These are phyloP conservation scores for Coendou prehensilis DNA, from an alignment of 2,797 vertebrate species.

Conservation along the genomic window DNA sequence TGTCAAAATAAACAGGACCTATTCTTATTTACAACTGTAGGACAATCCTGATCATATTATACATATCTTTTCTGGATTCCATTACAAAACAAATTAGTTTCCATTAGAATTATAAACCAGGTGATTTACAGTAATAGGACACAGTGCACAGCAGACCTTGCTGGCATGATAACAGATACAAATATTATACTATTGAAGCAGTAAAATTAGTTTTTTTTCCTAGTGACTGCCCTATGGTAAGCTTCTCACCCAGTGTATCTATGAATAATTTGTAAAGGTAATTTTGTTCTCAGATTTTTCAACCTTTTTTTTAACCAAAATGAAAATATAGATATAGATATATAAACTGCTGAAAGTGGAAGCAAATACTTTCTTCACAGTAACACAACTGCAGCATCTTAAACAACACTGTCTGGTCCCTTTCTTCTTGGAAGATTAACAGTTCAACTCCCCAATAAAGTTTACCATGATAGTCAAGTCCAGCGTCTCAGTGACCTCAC, in stretches of 20 bases:
- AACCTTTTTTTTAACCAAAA: slow-evolving; percentile 73
- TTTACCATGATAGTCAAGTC: slow-evolving; percentile 61
- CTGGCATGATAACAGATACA: slow-evolving; percentile 84
- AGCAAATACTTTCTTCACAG: slow-evolving; percentile 83
- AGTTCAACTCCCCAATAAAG: slow-evolving; percentile 58
- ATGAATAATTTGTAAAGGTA: slow-evolving; percentile 80
- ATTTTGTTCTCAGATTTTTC: slow-evolving; percentile 79
- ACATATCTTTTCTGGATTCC: slow-evolving; percentile 85
- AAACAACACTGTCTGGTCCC: slow-evolving; percentile 85
- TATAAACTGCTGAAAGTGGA: slow-evolving; percentile 78
- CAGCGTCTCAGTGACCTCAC: slow-evolving; percentile 71
- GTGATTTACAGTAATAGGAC: slow-evolving; percentile 86
- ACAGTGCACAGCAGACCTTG: slow-evolving; percentile 83
- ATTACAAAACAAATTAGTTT: slow-evolving; percentile 87
- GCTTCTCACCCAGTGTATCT: slow-evolving; percentile 76
- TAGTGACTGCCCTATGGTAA: slow-evolving; percentile 80
- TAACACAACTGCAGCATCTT: slow-evolving; percentile 84
- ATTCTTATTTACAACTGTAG: slow-evolving; percentile 89
- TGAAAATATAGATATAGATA: slow-evolving; percentile 42
- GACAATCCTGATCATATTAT: slow-evolving; percentile 87
- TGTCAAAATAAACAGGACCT: slow-evolving; percentile 90
- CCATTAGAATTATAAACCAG: slow-evolving; percentile 82
- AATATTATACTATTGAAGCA: slow-evolving; percentile 81
- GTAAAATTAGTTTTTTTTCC: slow-evolving; percentile 84
- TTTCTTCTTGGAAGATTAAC: slow-evolving; percentile 79